phyloP scores from a whole-genome alignment of 2,888 invertebrate genomes.

The Lysandra bellargus region DNA sequence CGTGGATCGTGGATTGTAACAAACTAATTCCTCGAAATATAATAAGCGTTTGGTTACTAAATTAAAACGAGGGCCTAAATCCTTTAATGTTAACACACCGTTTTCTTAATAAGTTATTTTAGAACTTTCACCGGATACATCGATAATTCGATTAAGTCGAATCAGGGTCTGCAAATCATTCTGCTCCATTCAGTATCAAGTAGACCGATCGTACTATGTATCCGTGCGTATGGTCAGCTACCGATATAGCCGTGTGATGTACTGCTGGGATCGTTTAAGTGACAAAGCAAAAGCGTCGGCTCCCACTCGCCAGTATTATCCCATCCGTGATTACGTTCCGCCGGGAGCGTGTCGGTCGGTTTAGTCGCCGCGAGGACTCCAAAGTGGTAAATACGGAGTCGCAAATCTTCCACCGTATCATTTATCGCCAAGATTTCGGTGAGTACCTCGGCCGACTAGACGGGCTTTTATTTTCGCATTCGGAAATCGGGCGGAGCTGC shows the following conservation, averaged over 20 bases:
- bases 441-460: conserved; percentile 50
- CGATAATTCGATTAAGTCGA: conserved; percentile 70
- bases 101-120: conserved; percentile 40
- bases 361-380: conserved; percentile 76
- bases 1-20: conserved; percentile 50
- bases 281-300: conserved; percentile 73
- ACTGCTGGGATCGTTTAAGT: conserved; percentile 71
- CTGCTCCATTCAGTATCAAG: conserved; percentile 47
- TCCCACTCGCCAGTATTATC: conserved; percentile 74
- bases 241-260: conserved; percentile 64
- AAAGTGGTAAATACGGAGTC: conserved; percentile 80
- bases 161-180: conserved; percentile 61
- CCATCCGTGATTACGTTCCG: conserved; percentile 73
- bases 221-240: conserved; percentile 65
- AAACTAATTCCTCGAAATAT: conserved; percentile 26
- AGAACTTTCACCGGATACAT: conserved; percentile 73
- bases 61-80: conserved; percentile 5
- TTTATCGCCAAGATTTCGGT: conserved; percentile 78
- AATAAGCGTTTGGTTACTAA: conserved; percentile 28
- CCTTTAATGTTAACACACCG: neutral
- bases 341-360: conserved; percentile 71
- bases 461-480: conserved; percentile 38
- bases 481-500: conserved; percentile 44
- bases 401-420: conserved; percentile 75
- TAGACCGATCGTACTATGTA: conserved; percentile 64